These are phyloP conservation scores for Eristalinus aeneus DNA, from an alignment of 2,888 invertebrate genomes.

Conservation along the genomic window DNA sequence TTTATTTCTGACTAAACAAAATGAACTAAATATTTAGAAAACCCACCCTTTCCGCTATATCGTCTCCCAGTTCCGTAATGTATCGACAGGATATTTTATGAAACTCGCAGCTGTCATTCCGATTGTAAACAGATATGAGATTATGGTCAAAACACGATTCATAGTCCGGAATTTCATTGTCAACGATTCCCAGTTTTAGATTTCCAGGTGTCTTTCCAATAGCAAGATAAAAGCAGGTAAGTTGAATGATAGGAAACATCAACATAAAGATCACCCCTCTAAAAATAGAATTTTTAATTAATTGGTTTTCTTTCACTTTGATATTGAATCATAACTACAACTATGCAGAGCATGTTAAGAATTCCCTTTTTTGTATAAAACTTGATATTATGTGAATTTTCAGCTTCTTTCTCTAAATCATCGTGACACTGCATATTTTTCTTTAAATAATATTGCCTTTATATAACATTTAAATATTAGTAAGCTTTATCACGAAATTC, in stretches of 20 bases:
- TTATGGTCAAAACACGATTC: conserved; percentile 79
- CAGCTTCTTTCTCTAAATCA: no score
- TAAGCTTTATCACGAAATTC: no score
- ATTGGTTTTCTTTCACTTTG: no score
- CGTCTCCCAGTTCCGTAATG: conserved; percentile 83
- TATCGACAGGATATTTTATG: conserved; percentile 84
- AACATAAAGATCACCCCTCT: conserved; percentile 91
- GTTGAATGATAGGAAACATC: conserved; percentile 90
- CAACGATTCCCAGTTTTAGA: conserved; percentile 89
- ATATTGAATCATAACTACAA: no score
- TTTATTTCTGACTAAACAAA: conserved; percentile 11
- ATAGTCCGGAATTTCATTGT: conserved; percentile 85
- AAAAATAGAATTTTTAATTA: conserved; percentile 59
- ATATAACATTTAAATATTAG: no score
- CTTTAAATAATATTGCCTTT: no score
- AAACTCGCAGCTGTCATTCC: conserved; percentile 81
- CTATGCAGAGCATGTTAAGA: no score
- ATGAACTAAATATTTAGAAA: neutral
- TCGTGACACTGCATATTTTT: no score
- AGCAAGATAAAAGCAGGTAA: conserved; percentile 89
- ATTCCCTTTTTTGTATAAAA: no score
- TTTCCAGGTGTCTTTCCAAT: conserved; percentile 89
- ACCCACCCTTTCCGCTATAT: conserved; percentile 82
- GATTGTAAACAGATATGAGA: conserved; percentile 79
- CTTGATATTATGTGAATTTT: no score